Evolutionary conservation across 2,797 vertebrate species (phyloP).

Genomic region (Centroberyx gerrardi): DNA sequence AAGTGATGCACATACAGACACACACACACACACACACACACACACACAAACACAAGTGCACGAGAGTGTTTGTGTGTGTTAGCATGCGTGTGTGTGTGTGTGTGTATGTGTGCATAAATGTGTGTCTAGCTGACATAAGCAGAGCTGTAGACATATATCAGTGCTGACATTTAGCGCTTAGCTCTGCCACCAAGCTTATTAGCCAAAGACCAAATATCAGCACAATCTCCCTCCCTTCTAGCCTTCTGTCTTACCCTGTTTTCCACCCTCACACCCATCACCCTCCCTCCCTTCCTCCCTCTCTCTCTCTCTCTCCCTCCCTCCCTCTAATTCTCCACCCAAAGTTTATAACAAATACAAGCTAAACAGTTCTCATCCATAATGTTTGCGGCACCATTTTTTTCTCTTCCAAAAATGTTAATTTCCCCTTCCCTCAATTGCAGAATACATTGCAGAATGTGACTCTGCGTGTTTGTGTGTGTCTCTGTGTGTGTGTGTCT

Average conservation of each 20-base stretch:
- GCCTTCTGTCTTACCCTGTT: slow-evolving; percentile 32
- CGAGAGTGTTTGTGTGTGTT: slow-evolving; percentile 22
- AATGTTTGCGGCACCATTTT: not conserved
- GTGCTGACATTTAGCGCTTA: slow-evolving; percentile 81
- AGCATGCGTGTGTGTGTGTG: slow-evolving; percentile 48
- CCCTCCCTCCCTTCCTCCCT: slow-evolving; percentile 9
- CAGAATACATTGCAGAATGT: too few relatives aligned
- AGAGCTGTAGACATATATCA: slow-evolving; percentile 81
- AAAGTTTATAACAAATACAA: not conserved
- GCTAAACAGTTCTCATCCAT: not conserved
- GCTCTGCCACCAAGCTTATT: slow-evolving; percentile 82
- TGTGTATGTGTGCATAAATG: slow-evolving; percentile 63
- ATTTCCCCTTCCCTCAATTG: too few relatives aligned
- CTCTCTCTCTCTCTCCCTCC: slow-evolving; percentile 3
- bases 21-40: slow-evolving; percentile 26
- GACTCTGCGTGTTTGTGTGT: too few relatives aligned
- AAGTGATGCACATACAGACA: slow-evolving; percentile 63
- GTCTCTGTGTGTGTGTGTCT: too few relatives aligned
- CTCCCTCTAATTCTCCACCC: slow-evolving; percentile 8
- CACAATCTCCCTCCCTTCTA: slow-evolving; percentile 72
- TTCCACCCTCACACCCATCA: not conserved
- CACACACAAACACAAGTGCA: slow-evolving; percentile 2
- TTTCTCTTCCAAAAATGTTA: too few relatives aligned
- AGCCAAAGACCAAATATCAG: slow-evolving; percentile 83
- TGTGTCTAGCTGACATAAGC: slow-evolving; percentile 77